phyloP scores from a whole-genome alignment of 2,888 invertebrate species.

The Ceratothoa steindachneri region DNA sequence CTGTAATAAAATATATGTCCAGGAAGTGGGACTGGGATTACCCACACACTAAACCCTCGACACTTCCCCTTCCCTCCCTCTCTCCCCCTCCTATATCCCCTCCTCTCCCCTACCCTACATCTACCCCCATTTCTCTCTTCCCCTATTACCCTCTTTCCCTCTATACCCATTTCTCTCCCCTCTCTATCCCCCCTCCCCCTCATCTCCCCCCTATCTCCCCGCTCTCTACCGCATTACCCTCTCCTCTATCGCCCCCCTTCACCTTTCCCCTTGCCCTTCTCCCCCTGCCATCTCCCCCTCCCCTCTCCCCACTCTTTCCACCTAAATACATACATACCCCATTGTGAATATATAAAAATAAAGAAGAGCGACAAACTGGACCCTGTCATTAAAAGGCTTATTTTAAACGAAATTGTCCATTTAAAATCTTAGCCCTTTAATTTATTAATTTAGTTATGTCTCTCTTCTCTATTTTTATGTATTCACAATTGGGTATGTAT shows the following conservation, averaged over 20 bases:
- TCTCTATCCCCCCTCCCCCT: not conserved
- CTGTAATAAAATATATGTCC: too few species aligned
- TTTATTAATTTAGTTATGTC: too few species aligned
- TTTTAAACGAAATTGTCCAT: too few species aligned
- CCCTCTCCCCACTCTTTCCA: not conserved
- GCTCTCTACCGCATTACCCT: not conserved
- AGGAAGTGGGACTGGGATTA: too few species aligned
- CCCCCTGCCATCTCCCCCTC: not conserved
- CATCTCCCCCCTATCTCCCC: not conserved
- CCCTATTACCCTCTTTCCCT: not conserved
- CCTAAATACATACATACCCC: not conserved
- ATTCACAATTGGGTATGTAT: too few species aligned
- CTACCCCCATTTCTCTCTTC: not conserved
- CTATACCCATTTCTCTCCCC: not conserved
- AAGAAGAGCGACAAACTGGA: not conserved
- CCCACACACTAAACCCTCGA: too few species aligned
- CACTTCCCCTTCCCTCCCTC: not conserved
- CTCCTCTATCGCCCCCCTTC: not conserved
- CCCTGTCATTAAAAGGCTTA: not conserved
- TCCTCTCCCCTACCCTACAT: too few species aligned
- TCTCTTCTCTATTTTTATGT: too few species aligned
- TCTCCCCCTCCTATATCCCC: not conserved
- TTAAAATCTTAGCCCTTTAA: too few species aligned
- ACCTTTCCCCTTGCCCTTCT: not conserved
- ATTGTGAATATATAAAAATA: not conserved